Base-by-base conservation (phyloP, 2,113 vertebrate species). In the Brachypteracias leptosomus region DNA sequence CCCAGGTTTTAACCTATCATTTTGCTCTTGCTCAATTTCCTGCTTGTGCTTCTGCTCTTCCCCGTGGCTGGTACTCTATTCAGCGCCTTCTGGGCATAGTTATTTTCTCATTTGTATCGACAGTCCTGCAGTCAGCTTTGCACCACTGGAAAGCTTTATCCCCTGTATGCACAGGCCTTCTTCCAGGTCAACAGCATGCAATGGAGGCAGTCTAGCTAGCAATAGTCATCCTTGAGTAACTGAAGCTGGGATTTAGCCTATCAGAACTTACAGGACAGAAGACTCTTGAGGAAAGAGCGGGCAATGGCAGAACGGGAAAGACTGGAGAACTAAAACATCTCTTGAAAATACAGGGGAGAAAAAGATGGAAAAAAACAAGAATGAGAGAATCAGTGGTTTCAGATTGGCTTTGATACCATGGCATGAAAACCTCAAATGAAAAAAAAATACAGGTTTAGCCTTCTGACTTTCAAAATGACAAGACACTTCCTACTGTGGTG, bases 11-110 rank as follows among this genome's bases (percentile, higher is more conserved):
- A 95, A 93, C 74, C 36, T 66, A 80, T 62, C 22, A 46, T 80
- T 93, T 79, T 93, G 15, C 38, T 93, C 79, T 90, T 93, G 71
- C 90, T 88, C 55, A 82, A 16, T 90, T 91, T 96, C 75, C 85
- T 95, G 35, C 67, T 66, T 73, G 28, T 49, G 47, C 16, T 67
- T 68, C 63, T 95, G 51, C 52, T 85, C 62, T 72, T 77, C 74
- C 74, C 85, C 29, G 68, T 66, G 62, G 62, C 46, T 49, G 16
- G 36, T 76, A 17, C 7, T 49, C 29, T 47, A 4, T 73, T 54
- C 67, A 54, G 51, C 2, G 4, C 57, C 72, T 91, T 75, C 89
- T 72, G 70, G 42, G 24, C 57, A 67, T 7, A 65, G 31, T 85
- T 57, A 58, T 79, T 94, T 91, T 78, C 77, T 91, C n/a, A 29